phyloP scores from a whole-genome alignment of 2,797 vertebrate species.

The Lutjanus campechanus region DNA sequence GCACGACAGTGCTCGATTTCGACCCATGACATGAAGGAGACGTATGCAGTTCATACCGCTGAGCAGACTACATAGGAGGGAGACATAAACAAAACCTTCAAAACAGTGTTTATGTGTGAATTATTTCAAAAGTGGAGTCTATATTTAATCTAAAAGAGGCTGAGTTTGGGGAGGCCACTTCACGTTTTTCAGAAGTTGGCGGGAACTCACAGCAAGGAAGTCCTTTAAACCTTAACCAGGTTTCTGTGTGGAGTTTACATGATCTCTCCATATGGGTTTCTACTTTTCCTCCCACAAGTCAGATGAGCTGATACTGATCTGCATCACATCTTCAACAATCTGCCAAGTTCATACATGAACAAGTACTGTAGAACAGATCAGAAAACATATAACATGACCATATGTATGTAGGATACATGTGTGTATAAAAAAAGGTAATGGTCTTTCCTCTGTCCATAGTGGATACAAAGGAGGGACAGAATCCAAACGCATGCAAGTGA shows the following conservation, averaged over 20 bases:
- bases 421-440: background rate
- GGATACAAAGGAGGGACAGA: background rate
- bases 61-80: no score
- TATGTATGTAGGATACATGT: background rate
- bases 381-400: background rate
- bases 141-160: no score
- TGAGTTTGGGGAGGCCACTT: no score
- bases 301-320: conserved; percentile 19
- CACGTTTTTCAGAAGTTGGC: no score
- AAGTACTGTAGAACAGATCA: background rate
- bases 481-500: background rate
- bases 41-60: no score
- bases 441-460: background rate
- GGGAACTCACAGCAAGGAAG: background rate
- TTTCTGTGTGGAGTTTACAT: conserved; percentile 7
- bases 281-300: conserved; percentile 14
- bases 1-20: no score
- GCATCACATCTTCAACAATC: conserved; percentile 5
- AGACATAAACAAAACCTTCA: no score
- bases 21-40: no score
- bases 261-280: conserved; percentile 13
- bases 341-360: background rate
- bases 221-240: background rate
- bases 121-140: no score
- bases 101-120: no score